Evolutionary conservation across 1,140 invertebrate species (phyloP), one percentile per base, ranked within the genome.

Genomic region (Oryctes rhinoceros): DNA sequence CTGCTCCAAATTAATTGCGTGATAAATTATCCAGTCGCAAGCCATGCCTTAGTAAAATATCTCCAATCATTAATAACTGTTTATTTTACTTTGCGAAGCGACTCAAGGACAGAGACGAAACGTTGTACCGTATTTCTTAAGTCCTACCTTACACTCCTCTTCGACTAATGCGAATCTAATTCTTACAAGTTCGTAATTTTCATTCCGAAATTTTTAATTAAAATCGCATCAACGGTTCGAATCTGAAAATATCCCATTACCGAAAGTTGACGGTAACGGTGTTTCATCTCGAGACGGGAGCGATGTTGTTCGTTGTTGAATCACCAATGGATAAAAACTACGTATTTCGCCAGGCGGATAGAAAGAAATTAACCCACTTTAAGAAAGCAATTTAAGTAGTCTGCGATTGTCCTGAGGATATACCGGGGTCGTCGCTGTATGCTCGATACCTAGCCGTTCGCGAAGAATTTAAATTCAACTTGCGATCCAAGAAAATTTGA

Each of bases 381-480:
- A n/a, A 53, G 15, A 59, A 59, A 59, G n/a, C 18, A 59, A 59
- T 59, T 59, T 59, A 59, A 18, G 15, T 18, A 59, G 15, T 18
- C 15, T 59, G 13, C n/a, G 5, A 59, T 59, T 59, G 53, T 59
- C 53, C 18, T 59, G 15, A 18, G 39, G 39, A 3, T 18, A 59
- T 59, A 59, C 11, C 5, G 39, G 39, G 39, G 39, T 44, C 39
- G 53, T n/a, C 0, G 18, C 24, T 30, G 2, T 30, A 59, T 59
- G 4, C 9, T 49, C 48, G 10, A 10, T 49, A 44, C 39, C 15
- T 59, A 18, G 53, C 18, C 15, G 39, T 10, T 44, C 5, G 39
- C 39, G n/a, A n/a, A 59, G 53, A 59, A 59, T 59, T 59, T 59
- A 59, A 59, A 59, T 59, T 59, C n/a, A 59, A n/a, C 53, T n/a